Base-by-base conservation (phyloP, 2,797 vertebrate species). In the Tadarida brasiliensis region DNA sequence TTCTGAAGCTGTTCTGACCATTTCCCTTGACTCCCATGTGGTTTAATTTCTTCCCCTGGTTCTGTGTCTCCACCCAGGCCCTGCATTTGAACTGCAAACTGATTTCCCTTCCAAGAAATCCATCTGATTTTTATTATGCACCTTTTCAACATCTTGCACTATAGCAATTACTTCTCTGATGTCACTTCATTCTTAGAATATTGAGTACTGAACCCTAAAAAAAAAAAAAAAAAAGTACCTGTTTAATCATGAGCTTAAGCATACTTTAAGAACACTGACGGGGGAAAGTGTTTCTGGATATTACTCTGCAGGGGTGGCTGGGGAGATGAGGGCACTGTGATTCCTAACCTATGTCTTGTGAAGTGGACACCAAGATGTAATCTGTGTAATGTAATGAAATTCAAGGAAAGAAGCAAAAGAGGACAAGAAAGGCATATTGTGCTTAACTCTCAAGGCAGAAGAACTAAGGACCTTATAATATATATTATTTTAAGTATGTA, bases 41-140 rank as follows among this genome's bases (percentile, higher is more conserved):
- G 39, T 95, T 94, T 87, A 74, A 80, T 86, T 90, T 91, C 59
- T 92, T 92, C 24, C 67, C 12, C 49, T 80, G 19, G 44, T 80
- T 94, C 71, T 91, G 26, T 70, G 56, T 91, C 86, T 94, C 95
- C 91, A 96, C 78, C 85, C 92, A 94, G 95, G 54, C 26, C 83
- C 94, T 51, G n/a, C 51, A 51, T 94, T 97, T 97, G 96, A 96
- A 96, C 96, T 95, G 28, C 95, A 95, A 96, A 92, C 94, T 26
- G 61, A 95, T 92, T 97, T 96, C 35, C 54, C 86, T n/a, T 97
- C 95, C 97, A 97, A 97, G 90, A 97, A 97, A 96, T 20, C 92
- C 97, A 97, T 97, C 96, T 97, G 97, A 96, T 57, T 97, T 94
- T 96, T 96, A 96, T 96, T 97, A 95, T 63, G 94, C 78, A 96